Conservation (phyloP, 2,797 vertebrate genomes). For the Pyrocephalus nanus region DNA sequence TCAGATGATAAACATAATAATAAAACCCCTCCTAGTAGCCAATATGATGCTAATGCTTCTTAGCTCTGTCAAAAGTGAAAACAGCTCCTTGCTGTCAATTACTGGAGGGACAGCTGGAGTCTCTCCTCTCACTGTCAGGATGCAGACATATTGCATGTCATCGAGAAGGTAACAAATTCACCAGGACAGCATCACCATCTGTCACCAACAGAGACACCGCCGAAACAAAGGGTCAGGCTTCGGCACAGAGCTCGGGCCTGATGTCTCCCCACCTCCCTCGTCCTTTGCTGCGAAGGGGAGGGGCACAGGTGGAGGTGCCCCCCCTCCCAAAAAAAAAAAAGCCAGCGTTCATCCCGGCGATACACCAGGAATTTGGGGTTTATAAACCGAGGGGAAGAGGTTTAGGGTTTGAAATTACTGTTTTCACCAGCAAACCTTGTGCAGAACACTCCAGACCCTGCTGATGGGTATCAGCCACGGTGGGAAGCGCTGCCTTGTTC, state of each 20-base stretch:
- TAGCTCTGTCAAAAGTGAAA: slow-evolving; percentile 74
- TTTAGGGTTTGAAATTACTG: not conserved
- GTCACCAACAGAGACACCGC: slow-evolving; percentile 79
- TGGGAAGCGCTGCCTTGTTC: fast-evolving
- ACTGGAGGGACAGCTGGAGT: slow-evolving; percentile 86
- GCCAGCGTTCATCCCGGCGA: fast-evolving
- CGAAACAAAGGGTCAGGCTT: slow-evolving; percentile 81
- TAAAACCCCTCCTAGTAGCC: slow-evolving; percentile 55
- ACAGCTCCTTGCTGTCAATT: slow-evolving; percentile 76
- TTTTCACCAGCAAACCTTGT: not conserved
- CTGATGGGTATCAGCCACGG: not conserved
- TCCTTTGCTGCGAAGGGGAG: not conserved
- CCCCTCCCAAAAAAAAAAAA: not conserved
- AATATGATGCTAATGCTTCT: slow-evolving; percentile 75
- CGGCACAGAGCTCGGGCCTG: slow-evolving; percentile 58
- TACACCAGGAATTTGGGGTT: not conserved
- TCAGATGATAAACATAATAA: slow-evolving; percentile 66
- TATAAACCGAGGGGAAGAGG: not conserved
- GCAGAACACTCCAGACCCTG: not conserved
- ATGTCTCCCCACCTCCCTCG: slow-evolving; percentile 29
- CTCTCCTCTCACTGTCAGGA: slow-evolving; percentile 83
- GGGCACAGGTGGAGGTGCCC: not conserved
- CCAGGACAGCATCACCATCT: slow-evolving; percentile 88
- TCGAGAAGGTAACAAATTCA: slow-evolving; percentile 90
- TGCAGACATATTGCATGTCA: slow-evolving; percentile 90